Conservation (phyloP, 2,113 vertebrate species). For the Haliaeetus leucogaster region DNA sequence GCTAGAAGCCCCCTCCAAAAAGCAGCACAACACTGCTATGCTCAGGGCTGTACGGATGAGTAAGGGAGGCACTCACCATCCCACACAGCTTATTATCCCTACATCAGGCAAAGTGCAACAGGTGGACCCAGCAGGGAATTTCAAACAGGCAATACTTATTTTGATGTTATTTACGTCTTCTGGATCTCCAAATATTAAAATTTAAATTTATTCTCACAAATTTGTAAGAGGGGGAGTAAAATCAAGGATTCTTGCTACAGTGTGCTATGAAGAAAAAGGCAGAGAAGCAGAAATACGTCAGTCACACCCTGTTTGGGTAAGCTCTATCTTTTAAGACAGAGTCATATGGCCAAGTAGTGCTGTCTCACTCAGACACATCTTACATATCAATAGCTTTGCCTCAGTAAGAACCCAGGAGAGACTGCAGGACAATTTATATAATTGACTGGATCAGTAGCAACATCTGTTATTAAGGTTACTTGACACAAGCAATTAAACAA, state of each 20-base stretch:
- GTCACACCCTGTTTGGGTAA: background rate
- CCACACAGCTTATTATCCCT: background rate
- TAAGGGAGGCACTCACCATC: background rate
- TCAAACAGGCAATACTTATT: background rate
- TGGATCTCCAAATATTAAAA: background rate
- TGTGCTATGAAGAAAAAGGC: background rate
- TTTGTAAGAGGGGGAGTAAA: background rate
- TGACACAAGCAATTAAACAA: conserved; percentile 9
- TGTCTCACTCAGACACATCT: background rate
- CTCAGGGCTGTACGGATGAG: background rate
- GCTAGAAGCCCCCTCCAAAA: background rate
- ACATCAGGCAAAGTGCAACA: background rate
- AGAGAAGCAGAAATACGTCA: background rate
- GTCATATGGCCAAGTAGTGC: background rate
- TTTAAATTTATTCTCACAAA: background rate
- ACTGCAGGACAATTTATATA: conserved; percentile 7
- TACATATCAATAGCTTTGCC: background rate
- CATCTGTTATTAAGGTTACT: conserved; percentile 45
- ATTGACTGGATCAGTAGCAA: conserved; percentile 9
- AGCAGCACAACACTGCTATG: background rate
- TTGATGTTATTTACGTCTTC: background rate
- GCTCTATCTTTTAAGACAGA: background rate
- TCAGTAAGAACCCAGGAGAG: background rate
- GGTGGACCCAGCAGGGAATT: background rate
- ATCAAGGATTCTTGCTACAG: background rate